These are phyloP conservation scores for Oryctes rhinoceros DNA, from an alignment of 1,140 invertebrate genomes.

Conservation along the genomic window DNA sequence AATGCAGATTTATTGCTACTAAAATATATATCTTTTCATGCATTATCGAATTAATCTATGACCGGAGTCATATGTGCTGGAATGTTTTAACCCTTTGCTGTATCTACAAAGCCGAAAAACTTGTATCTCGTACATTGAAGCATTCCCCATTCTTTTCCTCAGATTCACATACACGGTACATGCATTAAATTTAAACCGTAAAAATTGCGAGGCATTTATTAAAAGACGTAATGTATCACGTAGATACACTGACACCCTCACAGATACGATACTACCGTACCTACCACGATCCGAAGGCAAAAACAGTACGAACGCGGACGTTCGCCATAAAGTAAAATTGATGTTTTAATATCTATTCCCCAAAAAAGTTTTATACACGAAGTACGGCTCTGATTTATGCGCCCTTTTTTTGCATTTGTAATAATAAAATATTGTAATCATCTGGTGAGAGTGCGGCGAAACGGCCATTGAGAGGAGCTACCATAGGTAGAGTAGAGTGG, in stretches of 20 bases:
- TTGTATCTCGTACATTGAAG: no score
- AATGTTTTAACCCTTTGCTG: no score
- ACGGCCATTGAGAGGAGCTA: not conserved
- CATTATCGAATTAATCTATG: no score
- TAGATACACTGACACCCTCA: not conserved
- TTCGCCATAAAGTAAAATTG: constrained; percentile 16
- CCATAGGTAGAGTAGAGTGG: not conserved
- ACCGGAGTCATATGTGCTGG: no score
- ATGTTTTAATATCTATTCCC: constrained; percentile 23
- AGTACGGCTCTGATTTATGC: constrained; percentile 16
- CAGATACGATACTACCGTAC: not conserved
- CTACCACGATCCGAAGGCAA: not conserved
- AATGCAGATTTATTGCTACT: no score
- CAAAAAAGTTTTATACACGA: constrained; percentile 10
- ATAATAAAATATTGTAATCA: constrained; percentile 37
- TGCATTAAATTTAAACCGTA: constrained; percentile 3
- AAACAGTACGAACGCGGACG: not conserved
- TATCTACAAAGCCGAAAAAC: no score
- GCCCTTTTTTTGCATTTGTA: constrained; percentile 17
- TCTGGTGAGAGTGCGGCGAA: not conserved
- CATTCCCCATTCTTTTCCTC: no score
- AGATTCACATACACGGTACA: no score
- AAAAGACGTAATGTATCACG: not conserved
- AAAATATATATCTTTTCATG: no score
- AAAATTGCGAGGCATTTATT: not conserved